Conservation (phyloP, 23 tunicate genomes). For the Botrylloides violaceus region DNA sequence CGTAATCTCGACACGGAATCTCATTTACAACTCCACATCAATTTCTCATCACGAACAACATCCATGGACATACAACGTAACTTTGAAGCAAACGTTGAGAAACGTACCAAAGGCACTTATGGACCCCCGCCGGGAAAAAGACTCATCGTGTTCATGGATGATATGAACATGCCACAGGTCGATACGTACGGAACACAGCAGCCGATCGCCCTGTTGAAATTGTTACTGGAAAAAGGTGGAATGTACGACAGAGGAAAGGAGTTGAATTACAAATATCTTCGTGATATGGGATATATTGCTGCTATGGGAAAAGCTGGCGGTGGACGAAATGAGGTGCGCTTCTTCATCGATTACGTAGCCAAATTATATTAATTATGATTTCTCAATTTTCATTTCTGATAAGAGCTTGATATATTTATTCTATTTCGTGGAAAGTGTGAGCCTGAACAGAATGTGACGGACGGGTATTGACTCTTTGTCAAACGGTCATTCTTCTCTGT, state of each 20-base stretch:
- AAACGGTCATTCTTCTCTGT: too few species aligned
- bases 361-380: too few species aligned
- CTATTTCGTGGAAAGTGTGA: background rate
- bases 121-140: constrained; percentile 99
- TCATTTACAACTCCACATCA: constrained; percentile 91
- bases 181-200: constrained; percentile 95
- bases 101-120: constrained; percentile 92
- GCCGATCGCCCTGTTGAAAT: constrained; percentile 92
- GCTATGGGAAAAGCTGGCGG: constrained; percentile 99
- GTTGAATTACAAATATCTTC: constrained; percentile 77
- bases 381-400: background rate
- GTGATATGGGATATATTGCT: constrained; percentile 88
- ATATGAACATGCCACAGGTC: constrained; percentile 99
- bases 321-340: constrained; percentile 84
- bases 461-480: too few species aligned
- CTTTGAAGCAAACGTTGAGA: constrained; percentile 97
- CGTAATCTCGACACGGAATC: constrained; percentile 71
- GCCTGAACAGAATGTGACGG: background rate
- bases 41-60: constrained; percentile 97
- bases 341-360: background rate
- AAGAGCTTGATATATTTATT: background rate
- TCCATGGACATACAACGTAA: constrained; percentile 99
- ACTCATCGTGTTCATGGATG: constrained; percentile 96
- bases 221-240: constrained; percentile 92
- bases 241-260: constrained; percentile 98